These are phyloP conservation scores for Theristicus caerulescens DNA, from an alignment of 2,113 vertebrate species.

Conservation along the genomic window DNA sequence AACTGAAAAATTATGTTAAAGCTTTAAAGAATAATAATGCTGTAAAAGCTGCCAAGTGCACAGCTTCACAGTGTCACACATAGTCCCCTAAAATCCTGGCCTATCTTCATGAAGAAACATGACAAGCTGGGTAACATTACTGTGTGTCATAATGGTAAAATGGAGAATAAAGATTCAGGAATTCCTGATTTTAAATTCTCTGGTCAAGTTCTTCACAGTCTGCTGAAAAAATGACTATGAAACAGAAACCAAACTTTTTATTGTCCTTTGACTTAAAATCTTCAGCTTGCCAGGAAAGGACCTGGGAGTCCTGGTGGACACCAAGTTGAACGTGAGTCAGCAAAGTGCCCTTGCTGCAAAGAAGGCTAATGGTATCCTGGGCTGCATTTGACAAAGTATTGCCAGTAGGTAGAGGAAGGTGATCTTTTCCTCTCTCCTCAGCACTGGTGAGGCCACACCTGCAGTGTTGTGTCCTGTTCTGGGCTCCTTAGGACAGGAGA, in stretches of 20 bases:
- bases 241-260: background rate
- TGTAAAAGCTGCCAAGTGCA: accelerated
- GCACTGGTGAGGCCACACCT: background rate
- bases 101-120: background rate
- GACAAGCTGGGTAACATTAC: background rate
- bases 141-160: background rate
- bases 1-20: background rate
- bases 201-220: background rate
- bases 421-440: background rate
- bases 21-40: background rate
- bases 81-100: background rate
- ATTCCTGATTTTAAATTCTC: background rate
- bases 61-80: background rate
- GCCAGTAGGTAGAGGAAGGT: background rate
- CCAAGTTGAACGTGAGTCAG: background rate
- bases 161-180: background rate
- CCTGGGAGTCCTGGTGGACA: background rate
- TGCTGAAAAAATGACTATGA: background rate
- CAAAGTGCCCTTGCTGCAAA: background rate
- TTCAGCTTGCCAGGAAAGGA: background rate
- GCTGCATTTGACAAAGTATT: background rate
- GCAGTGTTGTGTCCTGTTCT: background rate
- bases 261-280: background rate
- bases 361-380: background rate
- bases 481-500: background rate